phyloP scores from a whole-genome alignment of 2,113 vertebrate species.

The Bothrops jararaca region DNA sequence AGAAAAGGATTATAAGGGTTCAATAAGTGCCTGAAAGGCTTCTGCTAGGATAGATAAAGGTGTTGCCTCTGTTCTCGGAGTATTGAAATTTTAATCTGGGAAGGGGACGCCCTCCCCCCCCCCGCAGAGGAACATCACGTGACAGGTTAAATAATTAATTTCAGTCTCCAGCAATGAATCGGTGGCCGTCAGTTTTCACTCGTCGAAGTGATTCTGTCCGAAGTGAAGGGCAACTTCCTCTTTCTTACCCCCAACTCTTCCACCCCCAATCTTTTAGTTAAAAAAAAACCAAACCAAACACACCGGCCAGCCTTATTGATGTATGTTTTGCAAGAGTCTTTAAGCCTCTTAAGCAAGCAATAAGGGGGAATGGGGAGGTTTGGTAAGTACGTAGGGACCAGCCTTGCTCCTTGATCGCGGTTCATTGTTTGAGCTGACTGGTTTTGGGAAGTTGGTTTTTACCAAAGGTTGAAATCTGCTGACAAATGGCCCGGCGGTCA shows the following conservation, averaged over 20 bases:
- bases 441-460: slow-evolving; percentile 62
- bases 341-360: slow-evolving; percentile 69
- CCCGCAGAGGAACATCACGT: slow-evolving; percentile 72
- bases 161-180: slow-evolving; percentile 86
- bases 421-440: slow-evolving; percentile 63
- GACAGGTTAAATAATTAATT: slow-evolving; percentile 96
- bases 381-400: slow-evolving; percentile 46
- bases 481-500: slow-evolving; percentile 63
- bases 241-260: slow-evolving; percentile 60
- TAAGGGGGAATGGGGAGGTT: slow-evolving; percentile 51
- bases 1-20: slow-evolving; percentile 49
- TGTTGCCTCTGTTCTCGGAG: slow-evolving; percentile 66
- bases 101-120: too few species aligned
- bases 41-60: slow-evolving; percentile 68
- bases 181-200: slow-evolving; percentile 83
- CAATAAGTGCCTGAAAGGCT: slow-evolving; percentile 28
- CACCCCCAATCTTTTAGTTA: background rate
- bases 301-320: slow-evolving; percentile 43
- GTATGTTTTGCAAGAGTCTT: slow-evolving; percentile 66
- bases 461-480: slow-evolving; percentile 67
- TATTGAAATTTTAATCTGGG: slow-evolving; percentile 88
- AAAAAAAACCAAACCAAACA: background rate
- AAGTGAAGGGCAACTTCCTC: slow-evolving; percentile 79
- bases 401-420: slow-evolving; percentile 59
- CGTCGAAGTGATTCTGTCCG: slow-evolving; percentile 82